phyloP scores from a whole-genome alignment of 35 echinoderm and acorn worm species.

The Acanthaster planci region DNA sequence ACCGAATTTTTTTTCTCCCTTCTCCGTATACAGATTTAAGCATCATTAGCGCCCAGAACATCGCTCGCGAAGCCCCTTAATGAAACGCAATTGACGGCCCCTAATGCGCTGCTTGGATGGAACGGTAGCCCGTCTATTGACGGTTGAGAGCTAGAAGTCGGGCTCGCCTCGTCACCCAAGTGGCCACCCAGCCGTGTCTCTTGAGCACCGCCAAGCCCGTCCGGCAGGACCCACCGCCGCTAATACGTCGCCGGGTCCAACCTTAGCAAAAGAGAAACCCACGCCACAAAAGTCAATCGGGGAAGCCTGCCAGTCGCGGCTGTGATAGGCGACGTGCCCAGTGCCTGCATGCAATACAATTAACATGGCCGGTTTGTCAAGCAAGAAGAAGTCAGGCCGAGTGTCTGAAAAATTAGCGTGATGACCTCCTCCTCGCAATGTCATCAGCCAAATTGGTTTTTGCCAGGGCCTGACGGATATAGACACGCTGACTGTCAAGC shows the following conservation, averaged over 20 bases:
- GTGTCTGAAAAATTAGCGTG: constrained; percentile 44
- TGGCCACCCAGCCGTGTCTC: constrained; percentile 11
- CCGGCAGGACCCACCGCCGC: neutral
- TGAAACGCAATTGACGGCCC: constrained; percentile 24
- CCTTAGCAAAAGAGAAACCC: neutral
- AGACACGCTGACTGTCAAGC: constrained; percentile 10
- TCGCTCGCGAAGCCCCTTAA: constrained; percentile 5
- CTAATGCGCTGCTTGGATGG: constrained; percentile 15
- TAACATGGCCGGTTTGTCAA: constrained; percentile 5
- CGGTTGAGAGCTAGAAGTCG: constrained; percentile 14
- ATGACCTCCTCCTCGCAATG: constrained; percentile 21
- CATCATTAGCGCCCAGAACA: constrained; percentile 21
- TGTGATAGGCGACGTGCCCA: no score
- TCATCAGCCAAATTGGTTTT: constrained; percentile 53
- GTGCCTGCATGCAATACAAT: constrained; percentile 14
- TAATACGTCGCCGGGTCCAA: constrained; percentile 16
- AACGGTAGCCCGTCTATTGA: neutral
- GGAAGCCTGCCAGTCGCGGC: neutral
- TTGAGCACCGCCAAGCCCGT: neutral
- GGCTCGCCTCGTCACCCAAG: constrained; percentile 15
- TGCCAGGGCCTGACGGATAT: constrained; percentile 21
- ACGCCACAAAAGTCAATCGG: neutral
- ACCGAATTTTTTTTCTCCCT: neutral
- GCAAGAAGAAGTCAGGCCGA: constrained; percentile 36
- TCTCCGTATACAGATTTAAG: constrained; percentile 1